Base-by-base conservation (phyloP, 2,113 vertebrate genomes). In the Blennius ocellaris region DNA sequence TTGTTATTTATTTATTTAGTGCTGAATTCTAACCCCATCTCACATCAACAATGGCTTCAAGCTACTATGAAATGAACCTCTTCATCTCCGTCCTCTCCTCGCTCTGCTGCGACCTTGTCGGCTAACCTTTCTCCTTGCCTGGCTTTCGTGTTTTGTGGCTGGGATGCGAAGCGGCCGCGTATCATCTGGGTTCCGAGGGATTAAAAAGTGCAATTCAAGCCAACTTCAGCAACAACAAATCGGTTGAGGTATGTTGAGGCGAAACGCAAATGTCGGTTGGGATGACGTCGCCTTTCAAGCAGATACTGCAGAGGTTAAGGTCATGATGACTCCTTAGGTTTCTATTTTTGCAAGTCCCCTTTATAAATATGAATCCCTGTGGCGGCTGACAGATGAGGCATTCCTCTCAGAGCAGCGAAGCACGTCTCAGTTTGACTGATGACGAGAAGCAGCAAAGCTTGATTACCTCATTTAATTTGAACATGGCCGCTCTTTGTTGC, bases 151-250 rank as follows among this genome's bases (percentile, higher is more conserved):
- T 49, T 45, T 47, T 59, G 37, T 64, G 36, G 44, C 69, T 58
- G 78, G 58, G 73, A 76, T 82, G 61, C 14, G 21, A 30, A 30
- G 21, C 21, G 4, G 21, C 21, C 21, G 21, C 4, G 21, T 30
- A 58, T 87, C 65, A 82, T 72, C 70, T 84, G 81, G 87, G 77
- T 54, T 63, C 64, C 30, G 47, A 62, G 52, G 47, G 76, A 59
- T 49, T 49, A 74, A 84, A 62, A 64, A 30, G 40, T 65, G 83
- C 71, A 88, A 84, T 69, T 69, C 64, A 84, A 85, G 63, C 82
- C 84, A 59, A 59, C 56, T 76, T 86, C 83, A 84, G 89, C 89
- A 87, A 53, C 21, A 6, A 12, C 10, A 44, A 71, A 81, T 89
- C 83, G 51, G 37, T 73, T 76, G 51, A 51, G 73, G 59, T 45